Evolutionary conservation across 1,140 invertebrate species (phyloP), one percentile per base, ranked within the genome.

Genomic region (Glomeris maerens): DNA sequence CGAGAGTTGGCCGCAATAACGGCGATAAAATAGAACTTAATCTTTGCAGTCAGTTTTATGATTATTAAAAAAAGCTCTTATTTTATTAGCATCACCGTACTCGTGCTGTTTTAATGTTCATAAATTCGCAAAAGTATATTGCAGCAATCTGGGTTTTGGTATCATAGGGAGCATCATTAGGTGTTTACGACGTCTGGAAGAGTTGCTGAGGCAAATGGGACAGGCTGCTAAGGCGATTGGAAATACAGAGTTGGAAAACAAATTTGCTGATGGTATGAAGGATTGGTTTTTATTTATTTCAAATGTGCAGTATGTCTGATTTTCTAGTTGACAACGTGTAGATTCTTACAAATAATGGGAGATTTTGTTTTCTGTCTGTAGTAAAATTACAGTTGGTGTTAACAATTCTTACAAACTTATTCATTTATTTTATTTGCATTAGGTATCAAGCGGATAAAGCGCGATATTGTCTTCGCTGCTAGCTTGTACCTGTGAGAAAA

Each of bases 381-480:
- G n/a, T n/a, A n/a, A n/a, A 55, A 4, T 22, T 46, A 31, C 31
- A 13, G 22, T 17, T 53, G 13, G 3, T 25, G 13, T 17, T 53
- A 27, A 55, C 13, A 26, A 27, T 45, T 28, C 4, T 42, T 5
- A 39, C 27, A 44, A 17, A 28, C 23, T 10, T 27, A 53, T 39
- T 29, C 3, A 55, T 48, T 55, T 42, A 45, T 21, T 56, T 45
- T 59, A 50, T 56, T 53, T 49, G 31, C 59, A 61, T 50, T 62
- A 64, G 71, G 63, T 4, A 93, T 97, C 49, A 82, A 83, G 62
- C 66, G 88, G 38, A 78, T 99, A 27, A 98, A 98, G 70, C 76
- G 95, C 57, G 95, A 98, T 66, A 99, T 98, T 69, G 90, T 98
- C 21, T 99, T 99, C 73, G 94, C 95, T 46, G 93, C 94, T 27